A percentile compares a stretch with the other conserved stretches of the same genome.
Conservation (phyloP, 2,797 vertebrate genomes). For the Phyllotis vaccarum region DNA sequence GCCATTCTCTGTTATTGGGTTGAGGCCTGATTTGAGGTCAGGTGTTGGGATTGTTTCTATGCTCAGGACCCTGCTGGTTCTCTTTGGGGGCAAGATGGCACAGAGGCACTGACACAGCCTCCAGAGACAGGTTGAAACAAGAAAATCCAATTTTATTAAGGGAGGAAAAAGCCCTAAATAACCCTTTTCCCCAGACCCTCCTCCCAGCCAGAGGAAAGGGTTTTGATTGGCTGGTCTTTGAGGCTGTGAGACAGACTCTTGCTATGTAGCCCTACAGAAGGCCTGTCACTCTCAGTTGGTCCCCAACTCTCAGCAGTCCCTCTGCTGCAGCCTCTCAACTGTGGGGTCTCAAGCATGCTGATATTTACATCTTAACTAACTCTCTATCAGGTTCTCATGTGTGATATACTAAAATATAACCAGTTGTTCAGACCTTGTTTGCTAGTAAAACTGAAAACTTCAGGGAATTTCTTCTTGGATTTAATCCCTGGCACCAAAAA, state of each 20-base stretch:
- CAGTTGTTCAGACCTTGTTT: slow-evolving; percentile 2
- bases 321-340: background rate
- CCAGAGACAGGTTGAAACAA: no score
- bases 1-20: no score
- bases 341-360: background rate
- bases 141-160: no score
- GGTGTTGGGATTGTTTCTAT: no score
- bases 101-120: no score
- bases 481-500: background rate
- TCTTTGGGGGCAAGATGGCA: no score
- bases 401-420: slow-evolving; percentile 31
- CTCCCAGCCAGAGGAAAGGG: no score
- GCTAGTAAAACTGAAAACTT: background rate
- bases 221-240: no score
- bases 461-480: background rate
- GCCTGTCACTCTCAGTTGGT: background rate
- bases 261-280: background rate
- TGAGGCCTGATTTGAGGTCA: no score
- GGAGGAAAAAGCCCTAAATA: no score
- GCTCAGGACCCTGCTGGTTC: no score
- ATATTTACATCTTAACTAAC: background rate
- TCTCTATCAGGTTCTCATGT: background rate
- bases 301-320: background rate
- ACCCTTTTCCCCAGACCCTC: no score
- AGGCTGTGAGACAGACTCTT: background rate